Base-by-base conservation (phyloP, 2,888 invertebrate species). In the Crioceris asparagi region DNA sequence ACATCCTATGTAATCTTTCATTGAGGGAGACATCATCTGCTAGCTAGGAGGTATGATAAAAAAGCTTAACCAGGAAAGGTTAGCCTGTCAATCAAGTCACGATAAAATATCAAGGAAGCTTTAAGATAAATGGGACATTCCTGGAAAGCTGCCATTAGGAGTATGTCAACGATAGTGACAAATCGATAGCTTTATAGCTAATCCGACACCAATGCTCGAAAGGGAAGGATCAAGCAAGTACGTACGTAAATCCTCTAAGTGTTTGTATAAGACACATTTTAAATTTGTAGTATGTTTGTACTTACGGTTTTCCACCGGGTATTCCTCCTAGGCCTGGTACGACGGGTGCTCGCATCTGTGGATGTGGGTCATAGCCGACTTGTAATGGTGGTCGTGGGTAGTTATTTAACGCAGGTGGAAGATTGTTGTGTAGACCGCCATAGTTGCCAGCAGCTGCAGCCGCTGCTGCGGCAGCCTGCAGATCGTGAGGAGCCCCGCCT, bases 241-340 rank as follows among this genome's bases (percentile, higher is more conserved):
- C n/a, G n/a, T n/a, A n/a, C n/a, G n/a, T n/a, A n/a, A n/a, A 19
- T 11, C 4, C 16, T n/a, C 1, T 5, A 21, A 17, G 11, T 25
- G 11, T 12, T 16, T 29, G 3, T 15, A 4, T 30, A 8, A 30
- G 16, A 18, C 17, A 36, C 17, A 4, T 36, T 11, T 23, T 11
- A 11, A n/a, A 17, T 11, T 26, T 16, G 12, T 15, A 23, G 8
- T 16, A 16, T 23, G 25, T 29, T 35, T 31, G 34, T 39, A 80
- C 84, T 83, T 71, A 86, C 84, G 86, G 85, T 70, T 86, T 86
- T 57, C 86, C 86, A 43, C 84, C 83, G 39, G 83, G 82, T 48
- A 83, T 78, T 8, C 74, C 75, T 44, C 78, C 77, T 21, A 83
- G 67, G 35, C 75, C 71, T 35, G 75, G 71, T 43, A 75, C 73